Percentiles rank a stretch among this genome's conserved stretches.
Conservation (phyloP, 2,797 vertebrate species). For the Stomatorhinus walkeri region DNA sequence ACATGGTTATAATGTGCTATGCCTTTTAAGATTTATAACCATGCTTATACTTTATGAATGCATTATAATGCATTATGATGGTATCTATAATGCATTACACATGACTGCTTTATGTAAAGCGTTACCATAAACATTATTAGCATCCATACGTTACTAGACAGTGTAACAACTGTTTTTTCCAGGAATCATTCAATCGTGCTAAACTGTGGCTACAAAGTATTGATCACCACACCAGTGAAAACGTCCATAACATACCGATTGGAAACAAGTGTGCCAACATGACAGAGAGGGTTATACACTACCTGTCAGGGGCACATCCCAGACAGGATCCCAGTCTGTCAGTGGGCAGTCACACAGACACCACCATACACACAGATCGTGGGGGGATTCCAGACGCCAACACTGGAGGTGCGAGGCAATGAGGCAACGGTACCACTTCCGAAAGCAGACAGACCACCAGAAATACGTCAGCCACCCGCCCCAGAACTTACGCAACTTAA, state of each 20-base stretch:
- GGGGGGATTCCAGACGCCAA: neutral
- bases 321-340: neutral
- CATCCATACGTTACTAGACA: neutral
- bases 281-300: conserved; percentile 91
- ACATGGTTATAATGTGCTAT: neutral
- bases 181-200: conserved; percentile 93
- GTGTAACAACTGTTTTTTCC: neutral
- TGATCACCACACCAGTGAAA: conserved; percentile 89
- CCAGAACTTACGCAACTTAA: neutral
- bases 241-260: conserved; percentile 91
- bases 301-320: conserved; percentile 35
- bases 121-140: neutral
- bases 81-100: neutral
- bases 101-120: neutral
- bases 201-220: conserved; percentile 96
- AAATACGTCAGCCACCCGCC: too few species aligned
- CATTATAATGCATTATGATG: too few species aligned
- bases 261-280: conserved; percentile 93
- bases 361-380: neutral
- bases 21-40: neutral
- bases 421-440: neutral
- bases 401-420: neutral
- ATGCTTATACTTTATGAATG: neutral
- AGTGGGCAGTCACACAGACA: neutral
- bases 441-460: neutral